phyloP scores from a whole-genome alignment of 1,140 invertebrate species.

The Kradibia gibbosae region DNA sequence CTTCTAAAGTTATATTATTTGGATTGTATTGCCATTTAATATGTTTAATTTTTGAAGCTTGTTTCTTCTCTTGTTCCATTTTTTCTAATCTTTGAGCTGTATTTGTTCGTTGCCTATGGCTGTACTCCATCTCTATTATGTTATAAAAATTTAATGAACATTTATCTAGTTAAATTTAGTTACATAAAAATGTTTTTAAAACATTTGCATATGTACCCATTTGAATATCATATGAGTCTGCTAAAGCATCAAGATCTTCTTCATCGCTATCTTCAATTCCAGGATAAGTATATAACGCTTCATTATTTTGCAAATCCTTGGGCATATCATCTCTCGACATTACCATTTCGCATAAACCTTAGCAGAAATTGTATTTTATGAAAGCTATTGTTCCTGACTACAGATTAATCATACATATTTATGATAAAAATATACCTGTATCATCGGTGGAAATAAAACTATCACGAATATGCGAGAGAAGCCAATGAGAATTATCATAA shows the following conservation, averaged over 20 bases:
- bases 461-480: constrained; percentile 92
- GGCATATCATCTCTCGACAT: constrained; percentile 84
- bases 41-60: constrained; percentile 83
- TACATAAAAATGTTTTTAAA: not conserved
- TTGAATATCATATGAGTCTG: constrained; percentile 81
- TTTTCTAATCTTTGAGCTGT: constrained; percentile 92
- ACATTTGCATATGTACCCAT: constrained; percentile 72
- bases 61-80: constrained; percentile 88
- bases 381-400: not conserved
- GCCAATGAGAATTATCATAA: constrained; percentile 93
- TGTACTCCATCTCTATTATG: constrained; percentile 73
- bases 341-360: constrained; percentile 84
- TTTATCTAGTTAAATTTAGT: not conserved
- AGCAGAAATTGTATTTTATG: constrained; percentile 30
- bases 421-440: constrained; percentile 77
- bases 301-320: constrained; percentile 72
- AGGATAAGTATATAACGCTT: constrained; percentile 80
- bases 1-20: constrained; percentile 72
- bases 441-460: constrained; percentile 97
- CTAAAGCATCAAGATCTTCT: constrained; percentile 77
- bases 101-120: constrained; percentile 83
- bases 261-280: constrained; percentile 85
- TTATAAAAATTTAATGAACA: not conserved
- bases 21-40: constrained; percentile 82
- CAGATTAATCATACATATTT: not conserved